Percentiles rank a stretch among this genome's conserved stretches.
phyloP scores from a whole-genome alignment of 2,113 vertebrate genomes.

The Excalfactoria chinensis region DNA sequence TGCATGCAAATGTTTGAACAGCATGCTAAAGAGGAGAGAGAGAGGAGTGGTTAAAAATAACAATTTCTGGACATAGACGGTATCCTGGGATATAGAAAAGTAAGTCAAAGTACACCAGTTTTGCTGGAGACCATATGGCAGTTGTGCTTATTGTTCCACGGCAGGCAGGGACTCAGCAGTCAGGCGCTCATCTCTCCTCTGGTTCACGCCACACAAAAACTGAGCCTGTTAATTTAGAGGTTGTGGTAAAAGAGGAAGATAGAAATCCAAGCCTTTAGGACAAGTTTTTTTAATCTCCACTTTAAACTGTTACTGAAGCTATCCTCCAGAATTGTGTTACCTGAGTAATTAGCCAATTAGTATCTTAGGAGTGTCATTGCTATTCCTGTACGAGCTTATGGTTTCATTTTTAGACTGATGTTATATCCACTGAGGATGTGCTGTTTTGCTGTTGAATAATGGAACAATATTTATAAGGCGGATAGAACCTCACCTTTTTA shows the following conservation, averaged over 20 bases:
- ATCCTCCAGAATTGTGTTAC: neutral
- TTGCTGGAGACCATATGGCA: neutral
- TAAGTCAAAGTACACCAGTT: neutral
- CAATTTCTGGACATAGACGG: neutral
- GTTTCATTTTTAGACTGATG: neutral
- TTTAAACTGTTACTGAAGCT: conserved; percentile 27
- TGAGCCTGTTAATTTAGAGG: neutral
- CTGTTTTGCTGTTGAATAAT: neutral
- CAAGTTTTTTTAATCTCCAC: neutral
- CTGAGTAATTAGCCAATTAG: conserved; percentile 45
- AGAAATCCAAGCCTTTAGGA: neutral
- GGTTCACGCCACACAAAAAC: neutral
- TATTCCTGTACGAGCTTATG: neutral
- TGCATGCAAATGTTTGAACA: neutral
- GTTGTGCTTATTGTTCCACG: neutral
- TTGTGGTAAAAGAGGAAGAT: neutral
- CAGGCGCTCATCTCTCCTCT: neutral
- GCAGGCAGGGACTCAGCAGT: neutral
- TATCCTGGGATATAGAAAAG: neutral
- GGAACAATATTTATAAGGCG: neutral
- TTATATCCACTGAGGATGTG: neutral
- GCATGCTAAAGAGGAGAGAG: fast-evolving
- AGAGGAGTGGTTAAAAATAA: neutral
- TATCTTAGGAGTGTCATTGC: conserved; percentile 30
- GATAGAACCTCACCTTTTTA: neutral